Conservation (phyloP, 2,888 invertebrate genomes). For the Aspidiotus destructor region DNA sequence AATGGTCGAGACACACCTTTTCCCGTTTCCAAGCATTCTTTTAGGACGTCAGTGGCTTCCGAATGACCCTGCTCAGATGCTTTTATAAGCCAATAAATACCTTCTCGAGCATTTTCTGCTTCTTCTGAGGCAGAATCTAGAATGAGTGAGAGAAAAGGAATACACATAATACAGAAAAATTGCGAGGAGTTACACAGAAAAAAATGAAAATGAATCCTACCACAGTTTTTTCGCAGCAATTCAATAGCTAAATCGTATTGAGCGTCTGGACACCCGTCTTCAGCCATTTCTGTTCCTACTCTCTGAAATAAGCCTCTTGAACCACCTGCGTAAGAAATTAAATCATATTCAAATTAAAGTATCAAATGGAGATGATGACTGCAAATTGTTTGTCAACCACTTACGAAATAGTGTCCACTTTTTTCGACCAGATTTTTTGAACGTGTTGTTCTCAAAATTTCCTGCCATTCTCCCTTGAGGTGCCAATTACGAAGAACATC, state of each 20-base stretch:
- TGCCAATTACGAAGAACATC: no score
- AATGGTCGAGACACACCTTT: slow-evolving; percentile 41
- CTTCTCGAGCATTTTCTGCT: slow-evolving; percentile 67
- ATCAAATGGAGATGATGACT: not conserved
- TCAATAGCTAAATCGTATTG: slow-evolving; percentile 80
- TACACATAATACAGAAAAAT: slow-evolving; percentile 20
- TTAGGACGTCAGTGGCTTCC: slow-evolving; percentile 70
- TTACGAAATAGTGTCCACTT: slow-evolving; percentile 30
- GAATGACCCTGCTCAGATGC: slow-evolving; percentile 86
- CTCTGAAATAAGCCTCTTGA: slow-evolving; percentile 26
- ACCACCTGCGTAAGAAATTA: slow-evolving; percentile 8
- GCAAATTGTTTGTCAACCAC: not conserved
- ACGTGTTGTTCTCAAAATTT: slow-evolving; percentile 21
- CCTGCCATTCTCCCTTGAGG: slow-evolving; percentile 15
- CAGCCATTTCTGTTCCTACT: slow-evolving; percentile 49
- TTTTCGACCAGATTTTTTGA: slow-evolving; percentile 28
- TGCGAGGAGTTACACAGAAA: not conserved
- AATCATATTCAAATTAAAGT: not conserved
- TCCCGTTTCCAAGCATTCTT: slow-evolving; percentile 61
- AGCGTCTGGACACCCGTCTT: slow-evolving; percentile 80
- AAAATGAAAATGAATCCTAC: slow-evolving; percentile 44
- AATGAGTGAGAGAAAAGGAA: slow-evolving; percentile 36
- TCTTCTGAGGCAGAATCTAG: slow-evolving; percentile 57
- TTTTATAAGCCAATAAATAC: slow-evolving; percentile 83
- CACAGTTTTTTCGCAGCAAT: slow-evolving; percentile 66